Evolutionary conservation across 1,140 invertebrate genomes (phyloP), one percentile per base, ranked within the genome.

Genomic region (Callitettix versicolor): DNA sequence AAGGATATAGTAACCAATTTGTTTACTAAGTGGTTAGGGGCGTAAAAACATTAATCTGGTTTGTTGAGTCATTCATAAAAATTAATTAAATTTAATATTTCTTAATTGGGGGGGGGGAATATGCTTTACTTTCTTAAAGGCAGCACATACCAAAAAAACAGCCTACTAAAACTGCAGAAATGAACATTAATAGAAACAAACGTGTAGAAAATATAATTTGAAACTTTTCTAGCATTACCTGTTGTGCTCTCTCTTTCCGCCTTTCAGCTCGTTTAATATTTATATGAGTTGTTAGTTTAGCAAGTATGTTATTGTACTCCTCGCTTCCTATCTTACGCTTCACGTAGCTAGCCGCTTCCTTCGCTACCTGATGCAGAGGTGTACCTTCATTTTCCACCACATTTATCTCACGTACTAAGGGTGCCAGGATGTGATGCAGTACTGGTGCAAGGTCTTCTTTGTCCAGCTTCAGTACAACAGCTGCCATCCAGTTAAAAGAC

Each of bases 401-500:
- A 1, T 74, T 69, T 71, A 84, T 76, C 69, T 89, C 86, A 47
- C 85, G 73, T 7, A 81, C 78, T 4, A 91, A 63, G 1, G 83
- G 77, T 21, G 79, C 75, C 55, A 89, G 67, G 12, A 88, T 69
- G 47, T 76, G 69, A 51, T 69, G 70, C 14, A 82, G 62, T 46
- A 82, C 62, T 1, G 70, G 64, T 1, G 70, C 63, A 5, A 88
- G 58, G 33, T 69, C 65, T 1, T 79, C 71, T 21, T 75, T 58
- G 4, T 75, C 75, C 11, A 86, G 65, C 38, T 78, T 74, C 3
- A 78, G 67, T 17, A 74, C 64, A 11, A 87, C 59, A 1, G 80
- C 83, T 26, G 80, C 84, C n/a, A 85, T 76, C 68, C 81, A 88
- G 58, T 84, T 84, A 54, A 88, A 87, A 15, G 84, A 72, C 52